Evolutionary conservation across 2,797 vertebrate species (phyloP), one percentile per base, ranked within the genome.

Genomic region (Hafferia zeledoni): DNA sequence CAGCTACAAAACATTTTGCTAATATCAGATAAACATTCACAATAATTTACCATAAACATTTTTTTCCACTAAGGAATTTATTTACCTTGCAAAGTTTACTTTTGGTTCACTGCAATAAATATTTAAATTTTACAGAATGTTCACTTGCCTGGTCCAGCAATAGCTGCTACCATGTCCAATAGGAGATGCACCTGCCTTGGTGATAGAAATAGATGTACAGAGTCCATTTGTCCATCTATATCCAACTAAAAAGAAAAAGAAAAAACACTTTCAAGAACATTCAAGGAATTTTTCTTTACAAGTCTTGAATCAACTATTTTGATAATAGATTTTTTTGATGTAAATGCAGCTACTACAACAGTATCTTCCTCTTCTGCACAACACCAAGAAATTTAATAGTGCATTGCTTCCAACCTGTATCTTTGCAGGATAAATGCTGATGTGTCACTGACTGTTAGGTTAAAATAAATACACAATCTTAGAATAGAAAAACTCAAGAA

Each of bases 111-210:
- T 3, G 0, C 52, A 91, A 76, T 27, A 78, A 2, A 37, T 17
- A 76, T 37, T 46, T 82, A 92, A 59, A 20, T 41, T 70, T 27
- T 52, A 84, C 24, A 64, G 11, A 86, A 67, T 3, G 6, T 84
- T 74, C 89, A 96, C 98, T 98, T 97, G 98, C 99, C 98, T 98
- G 98, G 98, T 91, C 98, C 98, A 87, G 99, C 99, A 95, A 99
- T 98, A 75, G 99, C 98, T 89, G 99, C 99, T 97, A 99, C 97
- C 98, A 99, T 98, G 95, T 99, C 99, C 96, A 99, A 94, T 2
- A 99, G 98, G 94, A 99, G 98, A 96, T 99, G 99, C 59, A 99
- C 99, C 98, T 99, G 99, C 16, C 99, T 98, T 17, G 99, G 99
- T 7, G 99, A 99, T 71, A 99, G 97, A 96, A 99, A 98, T 31